Evolutionary conservation across 2,888 invertebrate genomes (phyloP), one percentile per base, ranked within the genome.

Genomic region (Ennomos fuscantarius): DNA sequence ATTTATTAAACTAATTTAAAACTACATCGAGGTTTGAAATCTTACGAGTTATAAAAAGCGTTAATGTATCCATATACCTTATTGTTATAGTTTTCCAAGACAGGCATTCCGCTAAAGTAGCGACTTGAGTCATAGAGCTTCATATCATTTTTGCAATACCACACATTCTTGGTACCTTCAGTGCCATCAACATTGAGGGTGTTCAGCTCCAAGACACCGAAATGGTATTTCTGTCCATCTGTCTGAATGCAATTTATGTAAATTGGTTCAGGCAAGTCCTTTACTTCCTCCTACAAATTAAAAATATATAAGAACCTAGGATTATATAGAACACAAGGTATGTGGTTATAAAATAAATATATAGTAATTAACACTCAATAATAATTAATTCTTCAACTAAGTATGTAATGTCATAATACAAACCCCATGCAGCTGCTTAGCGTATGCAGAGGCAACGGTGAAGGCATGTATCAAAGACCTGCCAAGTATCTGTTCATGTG

Each of bases 201-300:
- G 73, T 97, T 97, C 10, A 99, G 89, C 85, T 99, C 97, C 56
- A 96, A 94, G 12, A 97, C 94, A 5, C 96, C 95, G 79, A 98
- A 97, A 78, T 97, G 95, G 78, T 96, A 97, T 39, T 92, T 86
- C 66, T 94, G 91, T 0, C 97, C 96, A 78, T 97, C 95, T 3
- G 96, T 95, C 69, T 97, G 96, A 65, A 98, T 93, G 76, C 96
- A 95, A 80, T 98, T 98, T 2, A 98, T 87, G 40, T 95, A 95
- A 49, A 98, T 92, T 6, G 98, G 98, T 72, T 95, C 93, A 1
- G 96, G 95, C 36, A 97, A 87, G 56, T 93, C 89, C 77, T 93
- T 93, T 5, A 94, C 93, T 69, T 94, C 82, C 45, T 93, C 90
- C 95, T 95, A 82, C 81, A 56, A 57, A 53, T 60, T 61, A 51